A percentile compares a stretch with the other conserved stretches of the same genome.
phyloP scores from a whole-genome alignment of 1,140 invertebrate species.

The Drosophila ficusphila region DNA sequence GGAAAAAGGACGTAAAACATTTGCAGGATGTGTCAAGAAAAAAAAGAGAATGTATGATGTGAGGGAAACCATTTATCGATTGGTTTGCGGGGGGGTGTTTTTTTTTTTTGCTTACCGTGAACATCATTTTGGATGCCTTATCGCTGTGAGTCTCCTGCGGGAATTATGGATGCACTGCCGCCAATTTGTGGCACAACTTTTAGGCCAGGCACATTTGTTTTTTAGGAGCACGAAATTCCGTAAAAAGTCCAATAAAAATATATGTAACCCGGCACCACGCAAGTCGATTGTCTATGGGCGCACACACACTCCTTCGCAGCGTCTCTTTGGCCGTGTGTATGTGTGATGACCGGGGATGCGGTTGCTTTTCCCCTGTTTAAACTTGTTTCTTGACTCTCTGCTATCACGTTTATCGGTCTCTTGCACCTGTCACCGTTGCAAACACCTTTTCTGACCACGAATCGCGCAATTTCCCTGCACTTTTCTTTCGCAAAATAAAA shows the following conservation, averaged over 20 bases:
- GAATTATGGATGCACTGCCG: constrained; percentile 42
- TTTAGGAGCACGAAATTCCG: constrained; percentile 16
- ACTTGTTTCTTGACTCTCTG: too few species aligned
- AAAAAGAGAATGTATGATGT: not conserved
- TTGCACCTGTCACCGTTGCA: constrained; percentile 13
- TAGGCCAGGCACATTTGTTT: constrained; percentile 53
- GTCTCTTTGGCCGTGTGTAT: constrained; percentile 46
- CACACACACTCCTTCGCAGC: constrained; percentile 48
- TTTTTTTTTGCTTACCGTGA: constrained; percentile 70
- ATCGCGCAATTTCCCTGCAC: not conserved
- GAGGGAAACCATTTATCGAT: constrained; percentile 35
- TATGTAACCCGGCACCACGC: constrained; percentile 80
- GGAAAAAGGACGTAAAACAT: constrained; percentile 5
- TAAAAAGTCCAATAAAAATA: constrained; percentile 72
- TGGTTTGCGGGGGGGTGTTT: constrained; percentile 18
- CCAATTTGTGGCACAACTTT: constrained; percentile 24
- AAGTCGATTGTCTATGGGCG: constrained; percentile 74
- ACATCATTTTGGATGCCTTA: constrained; percentile 68
- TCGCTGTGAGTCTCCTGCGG: constrained; percentile 35
- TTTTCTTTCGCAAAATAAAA: constrained; percentile 41
- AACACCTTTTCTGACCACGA: not conserved
- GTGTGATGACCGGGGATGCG: constrained; percentile 42
- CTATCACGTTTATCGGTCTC: not conserved
- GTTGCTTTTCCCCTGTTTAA: not conserved
- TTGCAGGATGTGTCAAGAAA: not conserved